phyloP scores from a whole-genome alignment of 2,888 invertebrate genomes.

The Ceraclea dissimilis region DNA sequence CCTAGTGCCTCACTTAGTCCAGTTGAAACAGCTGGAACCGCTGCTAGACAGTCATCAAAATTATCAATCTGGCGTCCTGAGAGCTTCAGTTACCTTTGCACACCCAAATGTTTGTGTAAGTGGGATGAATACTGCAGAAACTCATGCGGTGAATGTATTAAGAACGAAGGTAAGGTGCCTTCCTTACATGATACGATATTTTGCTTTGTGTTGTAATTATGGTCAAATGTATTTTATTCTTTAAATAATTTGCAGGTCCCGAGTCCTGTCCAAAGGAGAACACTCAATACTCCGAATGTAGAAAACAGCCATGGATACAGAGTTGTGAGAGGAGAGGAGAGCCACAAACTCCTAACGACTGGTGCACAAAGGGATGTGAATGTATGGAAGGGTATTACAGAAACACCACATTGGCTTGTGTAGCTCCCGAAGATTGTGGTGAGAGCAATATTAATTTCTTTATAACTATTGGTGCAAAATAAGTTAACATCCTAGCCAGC shows the following conservation, averaged over 20 bases:
- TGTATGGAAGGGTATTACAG: constrained; percentile 5
- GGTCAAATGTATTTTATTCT: no score
- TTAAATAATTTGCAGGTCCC: neutral
- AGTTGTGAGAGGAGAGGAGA: neutral
- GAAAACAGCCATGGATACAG: neutral
- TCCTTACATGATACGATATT: no score
- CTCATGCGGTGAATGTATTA: neutral
- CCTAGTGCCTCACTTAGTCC: no score
- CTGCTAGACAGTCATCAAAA: no score
- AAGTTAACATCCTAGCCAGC: neutral
- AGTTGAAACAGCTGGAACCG: no score
- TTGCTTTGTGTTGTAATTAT: no score
- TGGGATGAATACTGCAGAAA: neutral
- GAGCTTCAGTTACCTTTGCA: neutral
- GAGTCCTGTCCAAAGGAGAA: neutral
- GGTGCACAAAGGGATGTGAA: constrained; percentile 3
- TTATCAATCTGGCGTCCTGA: no score
- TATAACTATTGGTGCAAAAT: neutral
- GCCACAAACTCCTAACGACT: neutral
- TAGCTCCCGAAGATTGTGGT: neutral
- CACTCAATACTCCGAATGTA: neutral
- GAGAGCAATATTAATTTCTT: no score
- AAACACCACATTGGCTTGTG: constrained; percentile 2
- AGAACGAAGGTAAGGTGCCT: neutral
- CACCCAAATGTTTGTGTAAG: neutral